These are phyloP conservation scores for Pinna nobilis DNA, from an alignment of 1,140 invertebrate species.

Conservation along the genomic window DNA sequence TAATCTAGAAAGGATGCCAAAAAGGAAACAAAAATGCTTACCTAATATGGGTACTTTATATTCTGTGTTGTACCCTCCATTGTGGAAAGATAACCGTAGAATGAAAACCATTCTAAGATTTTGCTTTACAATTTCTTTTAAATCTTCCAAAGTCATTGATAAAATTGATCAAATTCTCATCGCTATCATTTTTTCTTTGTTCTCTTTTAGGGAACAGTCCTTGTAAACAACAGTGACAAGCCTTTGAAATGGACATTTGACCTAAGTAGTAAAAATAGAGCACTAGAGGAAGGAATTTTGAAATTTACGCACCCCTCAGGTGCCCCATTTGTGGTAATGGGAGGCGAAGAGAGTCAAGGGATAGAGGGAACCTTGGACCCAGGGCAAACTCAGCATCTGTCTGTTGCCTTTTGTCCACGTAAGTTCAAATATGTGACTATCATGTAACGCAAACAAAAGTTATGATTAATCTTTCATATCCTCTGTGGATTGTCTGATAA, in stretches of 20 bases:
- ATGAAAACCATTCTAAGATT: no score
- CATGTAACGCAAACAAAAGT: neutral
- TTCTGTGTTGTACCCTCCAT: no score
- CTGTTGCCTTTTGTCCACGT: conserved; percentile 72
- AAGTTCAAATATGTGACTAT: no score
- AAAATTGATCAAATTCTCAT: no score
- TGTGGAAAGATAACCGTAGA: no score
- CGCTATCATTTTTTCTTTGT: neutral
- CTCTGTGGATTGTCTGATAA: no score
- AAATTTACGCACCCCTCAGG: conserved; percentile 69
- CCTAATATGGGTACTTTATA: no score
- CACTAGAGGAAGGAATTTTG: conserved; percentile 68
- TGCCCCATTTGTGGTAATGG: conserved; percentile 55
- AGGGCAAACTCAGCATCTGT: conserved; percentile 62
- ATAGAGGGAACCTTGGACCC: conserved; percentile 69
- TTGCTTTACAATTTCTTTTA: no score
- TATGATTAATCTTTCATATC: no score
- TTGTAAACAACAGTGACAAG: conserved; percentile 70
- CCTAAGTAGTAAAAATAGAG: conserved; percentile 55
- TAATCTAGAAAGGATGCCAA: no score
- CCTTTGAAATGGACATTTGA: conserved; percentile 70
- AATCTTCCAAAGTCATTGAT: no score
- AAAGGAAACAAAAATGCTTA: no score
- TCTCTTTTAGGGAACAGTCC: conserved; percentile 59
- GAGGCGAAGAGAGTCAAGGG: conserved; percentile 45